Conservation (phyloP, 2,113 vertebrate genomes). For the Perca fluviatilis region DNA sequence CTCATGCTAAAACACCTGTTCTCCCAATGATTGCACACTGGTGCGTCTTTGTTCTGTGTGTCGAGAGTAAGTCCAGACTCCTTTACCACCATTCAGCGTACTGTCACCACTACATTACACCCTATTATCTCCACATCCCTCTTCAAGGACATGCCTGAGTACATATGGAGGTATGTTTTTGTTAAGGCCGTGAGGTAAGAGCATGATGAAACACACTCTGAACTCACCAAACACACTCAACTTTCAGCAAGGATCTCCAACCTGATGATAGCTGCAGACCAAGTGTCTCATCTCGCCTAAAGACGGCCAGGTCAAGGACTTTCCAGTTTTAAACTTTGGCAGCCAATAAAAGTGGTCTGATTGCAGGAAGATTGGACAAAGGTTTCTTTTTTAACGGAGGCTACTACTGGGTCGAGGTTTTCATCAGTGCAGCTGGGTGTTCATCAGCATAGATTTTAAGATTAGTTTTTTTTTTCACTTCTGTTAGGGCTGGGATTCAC, state of each 20-base stretch:
- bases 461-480: neutral
- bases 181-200: conserved; percentile 39
- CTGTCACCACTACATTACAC: conserved; percentile 41
- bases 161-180: conserved; percentile 23
- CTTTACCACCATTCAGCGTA: conserved; percentile 29
- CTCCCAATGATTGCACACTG: neutral
- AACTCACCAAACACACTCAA: neutral
- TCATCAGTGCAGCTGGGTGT: conserved; percentile 47
- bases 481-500: neutral
- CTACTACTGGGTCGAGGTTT: conserved; percentile 18
- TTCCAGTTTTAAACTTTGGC: conserved; percentile 21
- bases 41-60: conserved; percentile 46
- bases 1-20: too few relatives aligned
- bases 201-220: conserved; percentile 25
- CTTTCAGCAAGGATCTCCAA: conserved; percentile 23
- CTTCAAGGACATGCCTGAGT: conserved; percentile 45
- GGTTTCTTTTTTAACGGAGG: conserved; percentile 6
- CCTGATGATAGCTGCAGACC: neutral
- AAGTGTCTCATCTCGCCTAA: neutral
- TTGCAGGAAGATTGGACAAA: conserved; percentile 21
- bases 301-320: conserved; percentile 8
- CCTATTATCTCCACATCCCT: conserved; percentile 26
- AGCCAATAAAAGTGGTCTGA: conserved; percentile 24
- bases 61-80: conserved; percentile 20
- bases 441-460: neutral